Evolutionary conservation across 35 echinoderm and acorn worm genomes (phyloP).

Genomic region (Lytechinus variegatus): DNA sequence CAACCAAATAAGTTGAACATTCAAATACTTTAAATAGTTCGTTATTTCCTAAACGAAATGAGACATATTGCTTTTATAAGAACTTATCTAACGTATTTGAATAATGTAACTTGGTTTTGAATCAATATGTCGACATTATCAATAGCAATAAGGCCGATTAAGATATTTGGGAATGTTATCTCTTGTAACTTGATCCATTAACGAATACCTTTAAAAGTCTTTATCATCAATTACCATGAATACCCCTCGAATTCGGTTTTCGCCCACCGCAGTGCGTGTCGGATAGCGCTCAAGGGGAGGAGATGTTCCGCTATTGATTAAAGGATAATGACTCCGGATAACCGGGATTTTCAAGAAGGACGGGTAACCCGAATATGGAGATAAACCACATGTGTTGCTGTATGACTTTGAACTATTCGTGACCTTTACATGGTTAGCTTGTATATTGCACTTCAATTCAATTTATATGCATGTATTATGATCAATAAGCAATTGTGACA

Average conservation of each 20-base stretch:
- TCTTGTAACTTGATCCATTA: not conserved
- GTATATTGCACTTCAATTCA: constrained; percentile 5
- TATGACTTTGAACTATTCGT: not conserved
- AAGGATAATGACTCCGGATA: not conserved
- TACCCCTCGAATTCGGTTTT: not conserved
- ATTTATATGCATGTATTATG: not conserved
- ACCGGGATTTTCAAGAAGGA: constrained; percentile 1
- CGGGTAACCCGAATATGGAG: not conserved
- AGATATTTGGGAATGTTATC: too few species aligned
- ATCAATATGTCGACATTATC: too few species aligned
- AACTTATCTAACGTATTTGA: too few species aligned
- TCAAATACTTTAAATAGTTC: too few species aligned
- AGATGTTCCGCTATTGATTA: not conserved
- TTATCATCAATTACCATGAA: not conserved
- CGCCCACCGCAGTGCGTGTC: not conserved
- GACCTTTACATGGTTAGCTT: not conserved
- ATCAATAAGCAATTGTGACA: not conserved
- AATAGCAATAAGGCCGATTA: too few species aligned
- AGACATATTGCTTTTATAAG: too few species aligned
- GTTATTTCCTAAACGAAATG: too few species aligned
- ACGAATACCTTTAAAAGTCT: not conserved
- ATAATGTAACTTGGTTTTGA: too few species aligned
- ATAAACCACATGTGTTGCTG: not conserved
- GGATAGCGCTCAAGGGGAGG: not conserved
- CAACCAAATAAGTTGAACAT: too few species aligned